Conservation (phyloP, 92 coral and sea anemone genomes). For the Metridium senile region DNA sequence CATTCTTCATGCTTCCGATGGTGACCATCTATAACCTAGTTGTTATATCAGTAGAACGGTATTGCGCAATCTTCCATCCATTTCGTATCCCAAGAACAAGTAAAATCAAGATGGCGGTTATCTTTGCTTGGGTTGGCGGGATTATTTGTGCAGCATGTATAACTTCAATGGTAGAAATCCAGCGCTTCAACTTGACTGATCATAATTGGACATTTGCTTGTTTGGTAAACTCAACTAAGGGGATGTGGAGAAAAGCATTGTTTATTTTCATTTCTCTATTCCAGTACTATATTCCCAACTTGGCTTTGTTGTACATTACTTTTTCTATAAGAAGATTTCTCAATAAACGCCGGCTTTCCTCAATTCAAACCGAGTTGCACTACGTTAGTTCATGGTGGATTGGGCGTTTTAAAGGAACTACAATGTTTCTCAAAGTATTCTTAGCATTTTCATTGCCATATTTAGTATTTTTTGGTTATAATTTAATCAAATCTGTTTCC, state of each 20-base stretch:
- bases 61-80: conserved; percentile 5
- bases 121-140: conserved; percentile 1
- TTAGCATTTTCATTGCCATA: conserved; percentile 5
- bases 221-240: background rate
- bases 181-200: background rate
- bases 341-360: background rate
- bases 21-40: conserved; percentile 3
- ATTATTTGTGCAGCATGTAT: background rate
- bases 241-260: background rate
- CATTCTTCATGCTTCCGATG: background rate
- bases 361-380: background rate
- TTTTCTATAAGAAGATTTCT: conserved; percentile 7
- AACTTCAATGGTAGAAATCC: background rate
- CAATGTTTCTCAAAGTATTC: conserved; percentile 13
- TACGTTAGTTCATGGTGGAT: background rate
- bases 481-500: background rate
- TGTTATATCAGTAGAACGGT: background rate
- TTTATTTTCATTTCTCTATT: background rate
- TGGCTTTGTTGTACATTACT: background rate
- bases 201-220: background rate
- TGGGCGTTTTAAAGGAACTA: conserved; percentile 14
- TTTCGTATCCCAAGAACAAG: background rate
- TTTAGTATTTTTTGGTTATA: conserved; percentile 2
- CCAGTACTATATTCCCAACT: conserved; percentile 9
- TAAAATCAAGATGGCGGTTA: background rate